Evolutionary conservation across 2,888 invertebrate genomes (phyloP), one percentile per base, ranked within the genome.

Genomic region (Tineola bisselliella): DNA sequence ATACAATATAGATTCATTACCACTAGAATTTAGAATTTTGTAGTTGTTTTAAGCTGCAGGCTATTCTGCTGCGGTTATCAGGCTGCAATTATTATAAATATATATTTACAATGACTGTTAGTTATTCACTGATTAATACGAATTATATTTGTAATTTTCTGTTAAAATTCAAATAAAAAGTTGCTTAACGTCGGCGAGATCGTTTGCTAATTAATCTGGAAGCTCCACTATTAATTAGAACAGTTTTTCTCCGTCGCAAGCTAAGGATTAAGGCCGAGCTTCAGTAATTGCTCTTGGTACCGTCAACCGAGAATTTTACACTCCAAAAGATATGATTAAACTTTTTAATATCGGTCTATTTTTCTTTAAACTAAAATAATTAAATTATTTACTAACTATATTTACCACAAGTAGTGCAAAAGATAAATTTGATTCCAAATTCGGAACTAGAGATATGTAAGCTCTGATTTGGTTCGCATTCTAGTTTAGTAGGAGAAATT

Each of bases 191-290:
- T 48, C 48, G 48, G 63, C 25, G 59, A 73, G 73, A 77, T 74
- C 75, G 59, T 68, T 68, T 70, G 70, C 76, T 81, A 82, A 83
- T 83, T 77, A 82, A 80, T 78, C 79, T 74, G 69, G 73, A 70
- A 73, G 75, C 76, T 76, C 75, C 73, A 76, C 78, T 83, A 81
- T 84, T 82, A 81, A 84, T 82, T 81, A 81, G 73, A 68, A 63
- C 76, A 77, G 76, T 79, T 84, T 82, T 83, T 81, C 77, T 76
- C 72, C 76, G 72, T 56, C 56, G 25, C 56, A 56, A 18, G 30
- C 25, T 56, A 68, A 66, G 76, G 77, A 79, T 79, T 79, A 81
- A 69, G 68, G 65, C 67, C 67, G 70, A 65, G 38, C 69, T 65
- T 59, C 66, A 68, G 73, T 77, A 77, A 77, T 79, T 74, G 74